A percentile compares a stretch with the other conserved stretches of the same genome.
These are phyloP conservation scores for Apogon hyalosoma DNA, from an alignment of 2,797 vertebrate genomes.

Conservation along the genomic window DNA sequence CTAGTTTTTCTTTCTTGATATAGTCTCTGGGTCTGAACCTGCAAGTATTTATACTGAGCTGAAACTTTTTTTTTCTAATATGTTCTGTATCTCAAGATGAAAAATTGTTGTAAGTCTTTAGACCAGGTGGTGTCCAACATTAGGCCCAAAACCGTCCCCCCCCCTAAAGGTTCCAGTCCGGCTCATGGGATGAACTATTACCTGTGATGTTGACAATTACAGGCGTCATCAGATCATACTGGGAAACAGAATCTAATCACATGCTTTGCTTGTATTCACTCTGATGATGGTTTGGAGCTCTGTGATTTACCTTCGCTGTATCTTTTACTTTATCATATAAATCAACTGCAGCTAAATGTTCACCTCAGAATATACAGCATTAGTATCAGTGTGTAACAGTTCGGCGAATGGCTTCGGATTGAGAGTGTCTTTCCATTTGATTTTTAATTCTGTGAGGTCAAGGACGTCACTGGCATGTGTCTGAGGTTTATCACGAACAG, in stretches of 20 bases:
- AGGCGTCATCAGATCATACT: background rate
- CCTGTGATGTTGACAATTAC: too few relatives aligned
- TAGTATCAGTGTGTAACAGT: background rate
- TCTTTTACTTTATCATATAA: conserved; percentile 1
- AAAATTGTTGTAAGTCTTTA: too few relatives aligned
- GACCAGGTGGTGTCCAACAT: too few relatives aligned
- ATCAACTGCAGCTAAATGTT: too few relatives aligned
- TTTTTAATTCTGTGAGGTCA: conserved; percentile 9
- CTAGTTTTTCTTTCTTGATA: too few relatives aligned
- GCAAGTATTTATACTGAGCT: too few relatives aligned
- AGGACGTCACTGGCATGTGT: conserved; percentile 5
- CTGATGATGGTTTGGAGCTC: background rate
- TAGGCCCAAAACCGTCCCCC: too few relatives aligned
- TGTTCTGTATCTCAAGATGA: too few relatives aligned
- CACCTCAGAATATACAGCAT: conserved; percentile 8
- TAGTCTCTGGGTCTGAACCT: too few relatives aligned
- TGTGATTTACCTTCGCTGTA: background rate
- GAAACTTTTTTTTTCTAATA: too few relatives aligned
- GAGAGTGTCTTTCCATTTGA: conserved; percentile 1
- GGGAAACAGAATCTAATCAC: background rate
- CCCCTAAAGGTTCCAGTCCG: too few relatives aligned
- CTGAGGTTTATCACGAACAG: conserved; percentile 3
- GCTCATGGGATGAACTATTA: too few relatives aligned
- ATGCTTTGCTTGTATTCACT: background rate
- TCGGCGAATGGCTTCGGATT: conserved; percentile 14